Evolutionary conservation across 1,140 invertebrate species (phyloP).

Genomic region (Papilio dardanus): DNA sequence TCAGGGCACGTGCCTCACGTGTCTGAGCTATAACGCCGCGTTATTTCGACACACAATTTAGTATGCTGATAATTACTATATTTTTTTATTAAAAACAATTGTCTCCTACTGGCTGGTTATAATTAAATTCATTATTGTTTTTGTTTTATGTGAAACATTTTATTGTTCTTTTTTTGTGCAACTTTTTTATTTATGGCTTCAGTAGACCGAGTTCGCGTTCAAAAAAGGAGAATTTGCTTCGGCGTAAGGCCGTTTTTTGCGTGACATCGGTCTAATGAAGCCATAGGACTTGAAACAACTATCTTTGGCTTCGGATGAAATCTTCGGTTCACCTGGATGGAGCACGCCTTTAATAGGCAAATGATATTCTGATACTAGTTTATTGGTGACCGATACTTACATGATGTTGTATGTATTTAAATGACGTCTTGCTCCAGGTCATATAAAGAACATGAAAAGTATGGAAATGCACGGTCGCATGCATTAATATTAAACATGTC

Average conservation of each 20-base stretch:
- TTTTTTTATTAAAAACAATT: no score
- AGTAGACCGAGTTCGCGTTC: no score
- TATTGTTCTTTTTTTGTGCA: neutral
- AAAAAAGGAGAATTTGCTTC: no score
- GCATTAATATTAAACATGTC: neutral
- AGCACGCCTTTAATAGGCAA: no score
- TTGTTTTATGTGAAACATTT: neutral
- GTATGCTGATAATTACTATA: neutral
- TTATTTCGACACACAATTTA: conserved; percentile 20
- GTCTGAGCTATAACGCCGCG: neutral
- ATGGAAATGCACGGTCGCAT: neutral
- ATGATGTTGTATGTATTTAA: neutral
- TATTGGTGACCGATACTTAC: neutral
- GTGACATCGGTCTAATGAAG: no score
- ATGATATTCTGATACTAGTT: no score
- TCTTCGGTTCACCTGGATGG: no score
- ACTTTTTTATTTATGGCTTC: no score
- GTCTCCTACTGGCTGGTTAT: no score
- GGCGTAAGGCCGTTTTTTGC: no score
- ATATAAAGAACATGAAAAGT: neutral
- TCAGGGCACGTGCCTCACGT: conserved; percentile 25
- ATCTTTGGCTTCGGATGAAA: no score
- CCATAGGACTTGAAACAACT: no score
- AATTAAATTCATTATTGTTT: neutral
- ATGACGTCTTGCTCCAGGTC: neutral